Evolutionary conservation across 2,113 vertebrate genomes (phyloP).

Genomic region (Scomber colias): DNA sequence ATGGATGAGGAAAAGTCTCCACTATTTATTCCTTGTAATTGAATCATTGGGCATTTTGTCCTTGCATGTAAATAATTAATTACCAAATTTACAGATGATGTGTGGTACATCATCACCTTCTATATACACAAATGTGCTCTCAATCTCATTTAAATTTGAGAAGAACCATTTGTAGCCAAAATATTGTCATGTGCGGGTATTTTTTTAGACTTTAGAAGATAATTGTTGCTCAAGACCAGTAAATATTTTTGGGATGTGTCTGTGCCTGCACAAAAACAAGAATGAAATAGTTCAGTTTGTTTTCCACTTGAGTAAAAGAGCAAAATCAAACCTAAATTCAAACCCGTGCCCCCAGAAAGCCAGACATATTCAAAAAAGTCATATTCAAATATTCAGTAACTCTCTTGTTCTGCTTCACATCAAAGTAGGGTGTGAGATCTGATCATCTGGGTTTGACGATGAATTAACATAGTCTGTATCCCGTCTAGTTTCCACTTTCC

Average conservation of each 20-base stretch:
- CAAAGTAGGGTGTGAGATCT: slow-evolving; percentile 7
- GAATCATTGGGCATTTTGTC: not conserved
- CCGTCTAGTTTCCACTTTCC: slow-evolving; percentile 11
- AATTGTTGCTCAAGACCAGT: not conserved
- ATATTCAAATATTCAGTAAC: slow-evolving; percentile 28
- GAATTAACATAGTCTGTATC: slow-evolving; percentile 43
- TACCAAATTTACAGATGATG: not conserved
- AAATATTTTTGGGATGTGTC: no score
- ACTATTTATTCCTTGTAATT: not conserved
- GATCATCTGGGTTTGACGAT: slow-evolving; percentile 19
- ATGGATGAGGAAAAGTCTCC: not conserved
- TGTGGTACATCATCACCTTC: not conserved
- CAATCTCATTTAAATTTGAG: not conserved
- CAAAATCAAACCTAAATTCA: not conserved
- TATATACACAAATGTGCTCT: not conserved
- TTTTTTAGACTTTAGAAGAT: not conserved
- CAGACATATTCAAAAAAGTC: not conserved
- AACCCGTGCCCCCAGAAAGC: not conserved
- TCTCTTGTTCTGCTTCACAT: slow-evolving; percentile 5
- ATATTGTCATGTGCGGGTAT: not conserved
- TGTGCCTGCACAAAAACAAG: not conserved
- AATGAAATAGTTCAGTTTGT: not conserved
- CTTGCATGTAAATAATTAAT: not conserved
- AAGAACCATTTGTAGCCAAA: not conserved
- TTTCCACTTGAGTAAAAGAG: not conserved